Evolutionary conservation across 2,888 invertebrate genomes (phyloP), one percentile per base, ranked within the genome.

Genomic region (Mimas tiliae): DNA sequence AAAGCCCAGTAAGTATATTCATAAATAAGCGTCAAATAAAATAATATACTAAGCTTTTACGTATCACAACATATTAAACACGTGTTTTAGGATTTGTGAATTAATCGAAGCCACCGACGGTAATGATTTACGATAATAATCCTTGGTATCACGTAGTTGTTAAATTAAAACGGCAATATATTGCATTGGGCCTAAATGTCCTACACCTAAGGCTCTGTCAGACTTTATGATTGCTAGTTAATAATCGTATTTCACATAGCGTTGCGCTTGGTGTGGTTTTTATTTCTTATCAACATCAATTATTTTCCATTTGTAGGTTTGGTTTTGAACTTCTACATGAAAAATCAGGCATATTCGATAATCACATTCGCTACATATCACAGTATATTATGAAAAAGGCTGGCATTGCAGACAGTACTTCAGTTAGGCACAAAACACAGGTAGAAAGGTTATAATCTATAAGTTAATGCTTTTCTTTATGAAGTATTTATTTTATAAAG

Each of bases 241-340:
- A 51, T 19, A n/a, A 9, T 33, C 27, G 1, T 53, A 33, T 33
- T 33, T 53, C 50, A 33, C n/a, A 53, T 7, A 8, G 8, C 8
- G 21, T 53, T n/a, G n/a, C 53, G 34, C 14, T 53, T 53, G 8
- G 4, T 58, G 12, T 58, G 38, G 38, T 58, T 58, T 42, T 42
- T 12, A 19, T 11, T 58, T 38, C 6, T 58, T 19, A 12, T 58
- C 11, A 58, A 11, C 16, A 33, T 47, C 19, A 53, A 33, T 47
- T 19, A 50, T 50, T 50, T 27, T 64, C n/a, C 27, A 9, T 50
- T 69, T 79, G 50, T 72, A 94, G 94, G 89, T 91, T 92, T 78
- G 94, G 94, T 42, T 94, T 93, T 75, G 94, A 94, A 74, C 74
- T 94, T 21, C 85, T 94, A 0, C 91, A 93, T 51, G 94, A 94